These are phyloP conservation scores for Apocrypta bakeri DNA, from an alignment of 1,140 invertebrate species.

Conservation along the genomic window DNA sequence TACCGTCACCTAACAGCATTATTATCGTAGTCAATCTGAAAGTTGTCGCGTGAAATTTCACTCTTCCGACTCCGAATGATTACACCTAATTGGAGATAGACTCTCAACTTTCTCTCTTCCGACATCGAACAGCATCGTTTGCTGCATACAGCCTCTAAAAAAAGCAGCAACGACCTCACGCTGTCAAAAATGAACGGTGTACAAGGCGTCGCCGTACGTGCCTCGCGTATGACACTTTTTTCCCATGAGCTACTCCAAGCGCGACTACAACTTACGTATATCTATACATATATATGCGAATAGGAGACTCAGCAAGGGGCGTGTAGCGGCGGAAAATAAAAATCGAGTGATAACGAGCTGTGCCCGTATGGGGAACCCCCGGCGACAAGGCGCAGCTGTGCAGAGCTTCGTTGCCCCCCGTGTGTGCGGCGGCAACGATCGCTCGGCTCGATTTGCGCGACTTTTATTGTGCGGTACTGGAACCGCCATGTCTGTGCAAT, in stretches of 20 bases:
- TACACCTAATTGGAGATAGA: conserved; percentile 24
- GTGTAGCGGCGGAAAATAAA: conserved; percentile 32
- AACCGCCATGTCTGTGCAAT: conserved; percentile 34
- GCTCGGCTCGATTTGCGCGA: conserved; percentile 17
- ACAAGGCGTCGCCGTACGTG: conserved; percentile 48
- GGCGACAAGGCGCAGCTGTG: conserved; percentile 60
- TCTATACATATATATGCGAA: background rate
- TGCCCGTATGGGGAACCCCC: conserved; percentile 62
- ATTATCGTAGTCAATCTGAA: no score
- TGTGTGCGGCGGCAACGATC: conserved; percentile 21
- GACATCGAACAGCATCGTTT: background rate
- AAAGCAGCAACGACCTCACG: background rate
- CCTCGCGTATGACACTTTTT: conserved; percentile 48
- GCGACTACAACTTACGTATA: background rate
- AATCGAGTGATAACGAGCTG: conserved; percentile 70
- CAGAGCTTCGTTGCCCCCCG: conserved; percentile 50
- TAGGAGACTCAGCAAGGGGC: conserved; percentile 11
- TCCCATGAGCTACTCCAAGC: conserved; percentile 41
- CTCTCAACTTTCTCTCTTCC: background rate
- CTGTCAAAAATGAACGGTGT: background rate
- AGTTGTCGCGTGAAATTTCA: background rate
- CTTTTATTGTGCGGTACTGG: conserved; percentile 42
- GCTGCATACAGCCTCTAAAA: background rate
- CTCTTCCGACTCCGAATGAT: no score
- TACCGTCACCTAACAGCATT: no score